phyloP scores from a whole-genome alignment of 2,888 invertebrate species.

The Apoda limacodes region DNA sequence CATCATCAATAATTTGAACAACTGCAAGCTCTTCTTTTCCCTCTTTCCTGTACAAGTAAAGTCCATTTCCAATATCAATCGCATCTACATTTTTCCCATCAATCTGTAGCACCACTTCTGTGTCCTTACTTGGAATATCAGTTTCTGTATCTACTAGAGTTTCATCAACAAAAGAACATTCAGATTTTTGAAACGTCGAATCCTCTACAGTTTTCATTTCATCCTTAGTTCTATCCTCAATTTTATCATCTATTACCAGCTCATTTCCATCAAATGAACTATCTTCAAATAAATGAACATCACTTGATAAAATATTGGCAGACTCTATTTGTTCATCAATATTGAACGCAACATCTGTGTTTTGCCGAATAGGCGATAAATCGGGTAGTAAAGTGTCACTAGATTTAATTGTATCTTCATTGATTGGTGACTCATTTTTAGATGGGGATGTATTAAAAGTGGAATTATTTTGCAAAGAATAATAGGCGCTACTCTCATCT shows the following conservation, averaged over 20 bases:
- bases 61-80: conserved; percentile 59
- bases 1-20: conserved; percentile 51
- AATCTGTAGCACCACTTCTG: conserved; percentile 56
- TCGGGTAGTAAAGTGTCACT: conserved; percentile 39
- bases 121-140: conserved; percentile 42
- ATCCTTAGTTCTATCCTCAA: conserved; percentile 41
- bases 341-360: conserved; percentile 47
- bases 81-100: conserved; percentile 63
- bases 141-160: conserved; percentile 30
- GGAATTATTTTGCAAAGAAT: conserved; percentile 53
- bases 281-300: conserved; percentile 63
- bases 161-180: conserved; percentile 24
- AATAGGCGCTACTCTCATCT: conserved; percentile 53
- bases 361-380: conserved; percentile 48
- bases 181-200: conserved; percentile 26
- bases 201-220: conserved; percentile 34
- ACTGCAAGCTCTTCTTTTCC: conserved; percentile 57
- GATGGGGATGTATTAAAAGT: conserved; percentile 44
- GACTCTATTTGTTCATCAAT: conserved; percentile 61
- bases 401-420: conserved; percentile 32
- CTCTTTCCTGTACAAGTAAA: conserved; percentile 56
- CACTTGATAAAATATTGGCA: conserved; percentile 59
- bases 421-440: conserved; percentile 38
- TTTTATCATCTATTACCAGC: conserved; percentile 61
- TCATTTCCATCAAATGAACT: conserved; percentile 63